Base-by-base conservation (phyloP, 2,113 vertebrate species). In the Gyps fulvus region DNA sequence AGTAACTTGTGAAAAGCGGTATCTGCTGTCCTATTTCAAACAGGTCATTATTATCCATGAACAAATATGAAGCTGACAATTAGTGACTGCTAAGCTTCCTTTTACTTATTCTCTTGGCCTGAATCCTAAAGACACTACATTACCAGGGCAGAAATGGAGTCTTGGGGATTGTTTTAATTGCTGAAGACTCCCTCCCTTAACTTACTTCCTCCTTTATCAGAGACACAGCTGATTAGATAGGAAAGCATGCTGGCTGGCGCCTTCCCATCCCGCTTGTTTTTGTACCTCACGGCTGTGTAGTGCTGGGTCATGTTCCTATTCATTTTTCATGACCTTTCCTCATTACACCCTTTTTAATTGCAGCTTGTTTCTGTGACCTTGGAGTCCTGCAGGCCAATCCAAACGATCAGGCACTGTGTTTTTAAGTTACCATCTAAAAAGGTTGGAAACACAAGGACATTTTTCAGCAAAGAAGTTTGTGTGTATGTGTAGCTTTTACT, bases 141-240 rank as follows among this genome's bases (percentile, higher is more conserved):
- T 95, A 80, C 77, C 93, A 83, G 31, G 16, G 72, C 72, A 97
- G 85, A 96, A 91, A 81, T 90, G 79, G 93, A 93, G 91, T 94
- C 87, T 90, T 93, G 85, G 83, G 94, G 91, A 97, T 98, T 98
- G 95, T 98, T 98, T 96, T 95, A 95, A 97, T 96, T 83, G 91
- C 90, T 96, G 85, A 93, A 70, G 86, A 85, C 84, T 97, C 76
- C 97, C 96, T 97, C 96, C 97, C 87, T 91, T 93, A 74, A 87
- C 92, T 92, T 94, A 95, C 97, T 99, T 99, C 98, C 98, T 98
- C 87, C 95, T 90, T 97, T 97, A 97, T 98, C 97, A 94, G 95
- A 94, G 86, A 83, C 96, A 49, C 73, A 91, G 90, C 90, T 95
- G 98, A 98, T 98, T 98, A 98, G 98, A 98, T 97, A 97, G 95